These are phyloP conservation scores for Mus spretus DNA, from an alignment of 2,797 vertebrate genomes.

Conservation along the genomic window DNA sequence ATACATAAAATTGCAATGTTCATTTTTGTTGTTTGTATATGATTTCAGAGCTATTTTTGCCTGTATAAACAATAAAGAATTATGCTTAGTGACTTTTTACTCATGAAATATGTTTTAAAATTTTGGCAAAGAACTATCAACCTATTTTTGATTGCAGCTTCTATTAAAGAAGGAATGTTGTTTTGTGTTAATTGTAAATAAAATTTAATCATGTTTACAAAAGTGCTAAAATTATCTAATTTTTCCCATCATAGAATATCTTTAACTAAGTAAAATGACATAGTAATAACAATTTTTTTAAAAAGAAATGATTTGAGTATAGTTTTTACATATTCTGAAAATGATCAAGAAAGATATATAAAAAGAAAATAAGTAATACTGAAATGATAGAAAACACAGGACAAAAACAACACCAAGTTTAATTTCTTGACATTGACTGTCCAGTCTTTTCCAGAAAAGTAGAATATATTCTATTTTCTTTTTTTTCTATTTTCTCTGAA, in stretches of 20 bases:
- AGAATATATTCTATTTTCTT: background rate
- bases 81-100: background rate
- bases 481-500: conserved; percentile 69
- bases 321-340: conserved; percentile 49
- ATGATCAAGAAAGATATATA: conserved; percentile 18
- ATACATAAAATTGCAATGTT: background rate
- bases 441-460: conserved; percentile 68
- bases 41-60: background rate
- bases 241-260: conserved; percentile 12
- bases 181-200: conserved; percentile 19
- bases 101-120: conserved; percentile 32
- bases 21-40: background rate
- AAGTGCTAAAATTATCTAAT: conserved; percentile 4
- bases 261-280: background rate
- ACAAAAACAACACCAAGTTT: conserved; percentile 16
- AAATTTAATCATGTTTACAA: conserved; percentile 32
- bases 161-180: conserved; percentile 12
- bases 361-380: conserved; percentile 36
- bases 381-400: conserved; percentile 14
- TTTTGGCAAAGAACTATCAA: background rate
- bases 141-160: conserved; percentile 6
- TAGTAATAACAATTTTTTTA: conserved; percentile 23
- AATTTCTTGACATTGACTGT: conserved; percentile 49
- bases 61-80: conserved; percentile 11
- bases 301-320: background rate